Conservation (phyloP, 2,797 vertebrate species). For the Sphenodon punctatus region DNA sequence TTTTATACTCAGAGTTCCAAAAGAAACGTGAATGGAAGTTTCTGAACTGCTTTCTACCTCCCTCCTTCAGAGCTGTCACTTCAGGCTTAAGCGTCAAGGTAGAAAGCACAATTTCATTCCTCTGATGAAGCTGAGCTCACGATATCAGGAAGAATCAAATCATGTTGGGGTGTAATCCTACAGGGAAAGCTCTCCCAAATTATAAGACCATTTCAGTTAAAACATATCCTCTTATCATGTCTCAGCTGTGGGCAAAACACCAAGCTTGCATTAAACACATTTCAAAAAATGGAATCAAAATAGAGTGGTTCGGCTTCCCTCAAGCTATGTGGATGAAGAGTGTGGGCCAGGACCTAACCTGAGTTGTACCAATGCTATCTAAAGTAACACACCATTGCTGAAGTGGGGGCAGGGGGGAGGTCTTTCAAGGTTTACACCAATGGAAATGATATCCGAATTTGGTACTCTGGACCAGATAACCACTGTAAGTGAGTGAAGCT, state of each 20-base stretch:
- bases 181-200: conserved; percentile 42
- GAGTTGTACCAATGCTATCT: neutral
- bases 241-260: conserved; percentile 32
- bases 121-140: conserved; percentile 38
- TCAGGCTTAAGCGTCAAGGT: neutral
- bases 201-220: conserved; percentile 36
- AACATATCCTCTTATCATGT: conserved; percentile 33
- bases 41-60: neutral
- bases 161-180: conserved; percentile 29
- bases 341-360: neutral
- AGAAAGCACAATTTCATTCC: conserved; percentile 38
- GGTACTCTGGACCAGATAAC: neutral
- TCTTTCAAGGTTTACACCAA: neutral
- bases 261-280: conserved; percentile 23
- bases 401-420: neutral
- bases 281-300: conserved; percentile 24
- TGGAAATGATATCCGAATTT: neutral
- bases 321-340: neutral
- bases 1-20: neutral
- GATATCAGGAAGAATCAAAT: conserved; percentile 48
- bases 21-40: neutral
- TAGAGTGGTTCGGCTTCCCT: conserved; percentile 11
- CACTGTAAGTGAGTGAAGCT: neutral
- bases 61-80: neutral
- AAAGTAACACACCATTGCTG: neutral